These are phyloP conservation scores for Discoglossus pictus DNA, from an alignment of 2,797 vertebrate genomes.

Conservation along the genomic window DNA sequence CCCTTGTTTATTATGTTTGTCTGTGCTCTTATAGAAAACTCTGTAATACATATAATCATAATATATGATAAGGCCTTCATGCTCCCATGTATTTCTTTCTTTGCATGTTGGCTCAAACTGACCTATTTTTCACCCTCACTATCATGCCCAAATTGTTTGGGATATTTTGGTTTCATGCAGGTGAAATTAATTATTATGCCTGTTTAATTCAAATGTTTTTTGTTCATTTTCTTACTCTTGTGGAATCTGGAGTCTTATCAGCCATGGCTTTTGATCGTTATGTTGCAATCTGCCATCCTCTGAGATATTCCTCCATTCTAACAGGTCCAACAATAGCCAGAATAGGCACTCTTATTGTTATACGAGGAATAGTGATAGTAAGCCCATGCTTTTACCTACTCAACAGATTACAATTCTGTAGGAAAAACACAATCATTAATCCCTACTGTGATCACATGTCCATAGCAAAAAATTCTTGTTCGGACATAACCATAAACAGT, in stretches of 20 bases:
- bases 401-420: slow-evolving; percentile 66
- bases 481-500: slow-evolving; percentile 53
- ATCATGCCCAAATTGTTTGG: slow-evolving; percentile 73
- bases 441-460: slow-evolving; percentile 85
- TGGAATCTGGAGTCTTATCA: slow-evolving; percentile 74
- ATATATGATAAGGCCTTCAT: no score
- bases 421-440: slow-evolving; percentile 69
- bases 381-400: slow-evolving; percentile 52
- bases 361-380: slow-evolving; percentile 40
- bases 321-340: slow-evolving; percentile 2
- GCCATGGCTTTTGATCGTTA: slow-evolving; percentile 76
- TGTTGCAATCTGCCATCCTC: slow-evolving; percentile 64
- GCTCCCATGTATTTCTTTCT: slow-evolving; percentile 78
- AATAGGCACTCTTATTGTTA: slow-evolving; percentile 45
- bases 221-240: slow-evolving; percentile 74
- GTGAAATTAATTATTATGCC: slow-evolving; percentile 64
- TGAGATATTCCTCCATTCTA: slow-evolving; percentile 52
- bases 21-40: slow-evolving; percentile 66
- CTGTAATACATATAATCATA: slow-evolving; percentile 64
- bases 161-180: slow-evolving; percentile 63
- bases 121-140: slow-evolving; percentile 64
- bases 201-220: slow-evolving; percentile 80
- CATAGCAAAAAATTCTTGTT: slow-evolving; percentile 76
- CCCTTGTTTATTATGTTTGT: slow-evolving; percentile 42
- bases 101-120: slow-evolving; percentile 64